Conservation (phyloP, 2,888 invertebrate species). For the Apoda limacodes region DNA sequence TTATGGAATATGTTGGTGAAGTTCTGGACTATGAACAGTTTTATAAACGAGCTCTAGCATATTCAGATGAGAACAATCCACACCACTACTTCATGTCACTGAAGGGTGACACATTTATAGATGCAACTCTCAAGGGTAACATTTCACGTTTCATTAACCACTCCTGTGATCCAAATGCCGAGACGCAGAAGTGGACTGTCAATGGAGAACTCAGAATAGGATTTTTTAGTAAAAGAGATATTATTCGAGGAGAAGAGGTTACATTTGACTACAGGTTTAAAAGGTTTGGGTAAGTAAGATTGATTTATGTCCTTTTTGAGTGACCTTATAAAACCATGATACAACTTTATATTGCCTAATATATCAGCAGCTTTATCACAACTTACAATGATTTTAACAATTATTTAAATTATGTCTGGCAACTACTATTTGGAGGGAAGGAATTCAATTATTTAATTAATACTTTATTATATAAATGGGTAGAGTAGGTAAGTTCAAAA, state of each 20-base stretch:
- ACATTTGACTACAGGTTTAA: conserved; percentile 99
- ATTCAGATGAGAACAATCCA: conserved; percentile 88
- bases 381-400: no score
- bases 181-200: conserved; percentile 98
- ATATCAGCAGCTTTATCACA: no score
- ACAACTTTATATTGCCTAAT: no score
- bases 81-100: conserved; percentile 99
- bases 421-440: no score
- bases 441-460: no score
- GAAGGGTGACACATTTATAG: conserved; percentile 87
- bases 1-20: conserved; percentile 99
- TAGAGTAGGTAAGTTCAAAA: no score
- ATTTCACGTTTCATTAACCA: conserved; percentile 98
- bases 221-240: conserved; percentile 91
- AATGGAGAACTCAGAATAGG: conserved; percentile 95
- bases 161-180: conserved; percentile 98
- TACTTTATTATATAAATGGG: no score
- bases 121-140: conserved; percentile 96
- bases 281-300: conserved; percentile 86
- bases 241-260: conserved; percentile 91
- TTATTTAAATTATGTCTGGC: no score
- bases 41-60: conserved; percentile 86
- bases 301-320: conserved; percentile 6
- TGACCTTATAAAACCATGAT: no score
- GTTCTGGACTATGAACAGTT: conserved; percentile 93